A percentile compares a stretch with the other conserved stretches of the same genome.
phyloP scores from a whole-genome alignment of 2,113 vertebrate genomes.

The Sterrhoptilus dennistouni region DNA sequence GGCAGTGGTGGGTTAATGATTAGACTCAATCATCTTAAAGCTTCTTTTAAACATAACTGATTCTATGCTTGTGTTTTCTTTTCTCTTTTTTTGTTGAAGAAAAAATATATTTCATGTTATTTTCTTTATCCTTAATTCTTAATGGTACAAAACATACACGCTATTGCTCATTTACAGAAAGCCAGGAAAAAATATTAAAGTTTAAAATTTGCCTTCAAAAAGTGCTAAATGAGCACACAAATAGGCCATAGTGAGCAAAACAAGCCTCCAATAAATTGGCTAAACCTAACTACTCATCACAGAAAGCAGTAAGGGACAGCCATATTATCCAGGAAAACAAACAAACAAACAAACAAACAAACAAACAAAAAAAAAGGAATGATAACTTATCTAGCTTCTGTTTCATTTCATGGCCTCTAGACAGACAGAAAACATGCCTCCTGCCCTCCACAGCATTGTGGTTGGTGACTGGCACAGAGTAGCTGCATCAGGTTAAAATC shows the following conservation, averaged over 20 bases:
- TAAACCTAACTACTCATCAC: neutral
- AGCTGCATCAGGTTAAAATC: neutral
- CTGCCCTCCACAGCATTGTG: neutral
- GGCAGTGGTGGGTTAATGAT: neutral
- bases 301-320: neutral
- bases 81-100: neutral
- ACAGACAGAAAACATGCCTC: neutral
- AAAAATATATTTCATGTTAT: neutral
- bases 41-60: neutral
- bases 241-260: neutral
- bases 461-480: neutral
- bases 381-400: neutral
- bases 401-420: neutral
- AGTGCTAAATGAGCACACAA: neutral
- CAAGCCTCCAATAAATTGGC: neutral
- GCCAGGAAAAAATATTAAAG: neutral
- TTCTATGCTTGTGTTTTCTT: neutral
- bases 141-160: neutral
- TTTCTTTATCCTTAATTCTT: neutral
- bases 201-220: neutral
- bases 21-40: neutral
- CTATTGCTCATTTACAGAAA: neutral
- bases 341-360: too few species aligned
- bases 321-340: fast-evolving
- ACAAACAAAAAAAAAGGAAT: neutral